These are phyloP conservation scores for Aphelenchoides avenae DNA, from an alignment of 1,140 invertebrate species.

Conservation along the genomic window DNA sequence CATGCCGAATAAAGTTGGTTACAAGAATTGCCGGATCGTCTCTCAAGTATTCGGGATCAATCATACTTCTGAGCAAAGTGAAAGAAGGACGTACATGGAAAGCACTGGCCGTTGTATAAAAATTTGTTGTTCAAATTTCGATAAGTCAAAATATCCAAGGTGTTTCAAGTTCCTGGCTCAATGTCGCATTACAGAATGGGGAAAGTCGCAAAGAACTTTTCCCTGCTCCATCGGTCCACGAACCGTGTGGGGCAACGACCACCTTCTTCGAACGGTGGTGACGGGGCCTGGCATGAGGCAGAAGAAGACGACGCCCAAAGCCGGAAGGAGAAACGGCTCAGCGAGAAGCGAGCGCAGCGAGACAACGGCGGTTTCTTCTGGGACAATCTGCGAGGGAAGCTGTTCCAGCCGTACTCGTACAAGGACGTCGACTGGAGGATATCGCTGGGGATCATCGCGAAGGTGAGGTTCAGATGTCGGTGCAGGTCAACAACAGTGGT, in stretches of 20 bases:
- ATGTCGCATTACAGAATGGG: too few species aligned
- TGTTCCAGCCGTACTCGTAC: constrained; percentile 4
- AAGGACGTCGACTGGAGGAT: constrained; percentile 16
- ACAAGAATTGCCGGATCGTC: too few species aligned
- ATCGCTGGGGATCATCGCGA: constrained; percentile 12
- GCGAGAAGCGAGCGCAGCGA: constrained; percentile 14
- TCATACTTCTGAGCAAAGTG: too few species aligned
- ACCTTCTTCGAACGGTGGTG: not conserved
- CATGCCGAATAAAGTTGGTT: too few species aligned
- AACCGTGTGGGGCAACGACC: constrained; percentile 8
- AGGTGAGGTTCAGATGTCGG: constrained; percentile 7
- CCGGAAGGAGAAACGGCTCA: constrained; percentile 11
- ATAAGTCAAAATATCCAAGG: too few species aligned
- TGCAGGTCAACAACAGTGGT: constrained; percentile 12
- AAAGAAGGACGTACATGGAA: too few species aligned
- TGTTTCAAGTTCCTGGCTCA: too few species aligned
- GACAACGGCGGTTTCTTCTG: constrained; percentile 25
- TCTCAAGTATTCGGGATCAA: too few species aligned
- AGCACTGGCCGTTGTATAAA: too few species aligned
- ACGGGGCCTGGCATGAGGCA: not conserved
- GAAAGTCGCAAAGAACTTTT: constrained; percentile 11
- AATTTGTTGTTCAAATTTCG: too few species aligned
- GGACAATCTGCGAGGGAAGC: constrained; percentile 21
- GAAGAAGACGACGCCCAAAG: not conserved
- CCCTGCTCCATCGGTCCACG: not conserved